Conservation (phyloP, 1,140 invertebrate species). For the Neodiprion virginianus region DNA sequence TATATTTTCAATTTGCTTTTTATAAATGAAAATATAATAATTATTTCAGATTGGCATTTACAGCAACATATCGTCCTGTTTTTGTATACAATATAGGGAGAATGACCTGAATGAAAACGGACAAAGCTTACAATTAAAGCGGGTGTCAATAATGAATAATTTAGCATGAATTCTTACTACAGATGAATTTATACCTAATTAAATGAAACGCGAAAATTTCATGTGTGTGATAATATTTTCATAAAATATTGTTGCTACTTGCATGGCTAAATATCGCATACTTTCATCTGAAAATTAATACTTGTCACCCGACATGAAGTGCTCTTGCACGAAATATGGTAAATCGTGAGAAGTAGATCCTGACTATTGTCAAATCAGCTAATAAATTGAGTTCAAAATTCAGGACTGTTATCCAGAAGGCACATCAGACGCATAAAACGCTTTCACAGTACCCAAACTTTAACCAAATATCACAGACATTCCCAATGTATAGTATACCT, state of each 20-base stretch:
- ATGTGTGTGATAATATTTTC: background rate
- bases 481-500: slow-evolving; percentile 1
- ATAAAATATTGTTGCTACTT: background rate
- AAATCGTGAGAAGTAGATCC: no score
- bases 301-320: no score
- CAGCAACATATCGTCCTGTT: background rate
- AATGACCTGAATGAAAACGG: background rate
- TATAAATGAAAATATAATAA: background rate
- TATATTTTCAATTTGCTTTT: no score
- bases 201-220: background rate
- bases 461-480: background rate
- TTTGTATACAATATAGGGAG: background rate
- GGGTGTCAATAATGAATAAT: no score
- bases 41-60: background rate
- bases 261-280: slow-evolving; percentile 3
- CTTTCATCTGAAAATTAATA: background rate
- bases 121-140: no score
- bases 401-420: background rate
- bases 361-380: background rate
- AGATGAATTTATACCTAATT: background rate
- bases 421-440: background rate
- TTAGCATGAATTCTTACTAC: background rate
- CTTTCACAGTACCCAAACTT: background rate
- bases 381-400: background rate
- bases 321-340: no score